phyloP scores from a whole-genome alignment of 2,113 vertebrate species.

The Tor tambroides region DNA sequence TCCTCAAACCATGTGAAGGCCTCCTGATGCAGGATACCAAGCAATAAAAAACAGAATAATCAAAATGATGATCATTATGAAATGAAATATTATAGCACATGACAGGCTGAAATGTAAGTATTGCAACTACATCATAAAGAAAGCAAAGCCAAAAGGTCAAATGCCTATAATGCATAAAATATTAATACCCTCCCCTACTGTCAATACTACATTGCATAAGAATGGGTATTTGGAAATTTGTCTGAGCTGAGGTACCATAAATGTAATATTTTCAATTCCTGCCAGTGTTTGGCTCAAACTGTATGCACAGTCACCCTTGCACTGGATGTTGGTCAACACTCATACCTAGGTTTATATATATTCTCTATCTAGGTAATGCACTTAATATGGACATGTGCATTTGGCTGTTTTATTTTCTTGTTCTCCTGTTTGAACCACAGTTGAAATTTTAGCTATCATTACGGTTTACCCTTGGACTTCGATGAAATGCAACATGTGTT shows the following conservation, averaged over 20 bases:
- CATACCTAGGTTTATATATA: neutral
- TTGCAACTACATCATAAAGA: neutral
- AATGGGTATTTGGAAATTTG: slow-evolving; percentile 37
- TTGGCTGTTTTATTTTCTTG: neutral
- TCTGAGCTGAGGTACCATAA: slow-evolving; percentile 36
- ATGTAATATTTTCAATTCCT: slow-evolving; percentile 10
- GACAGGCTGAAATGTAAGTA: neutral
- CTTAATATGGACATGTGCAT: neutral
- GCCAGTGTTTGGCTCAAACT: neutral
- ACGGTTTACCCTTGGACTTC: neutral
- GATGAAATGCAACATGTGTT: neutral
- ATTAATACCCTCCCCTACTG: neutral
- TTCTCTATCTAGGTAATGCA: neutral
- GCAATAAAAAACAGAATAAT: neutral
- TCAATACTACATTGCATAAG: slow-evolving; percentile 11
- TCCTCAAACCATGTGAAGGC: neutral
- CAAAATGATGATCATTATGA: neutral
- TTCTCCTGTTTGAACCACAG: neutral
- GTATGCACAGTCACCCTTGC: neutral
- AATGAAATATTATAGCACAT: neutral
- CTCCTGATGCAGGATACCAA: neutral
- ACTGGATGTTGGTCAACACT: neutral
- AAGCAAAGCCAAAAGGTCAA: slow-evolving; percentile 28
- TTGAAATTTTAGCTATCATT: neutral
- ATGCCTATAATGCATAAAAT: neutral